Evolutionary conservation across 1,140 invertebrate genomes (phyloP), one percentile per base, ranked within the genome.

Genomic region (Maniola jurtina): DNA sequence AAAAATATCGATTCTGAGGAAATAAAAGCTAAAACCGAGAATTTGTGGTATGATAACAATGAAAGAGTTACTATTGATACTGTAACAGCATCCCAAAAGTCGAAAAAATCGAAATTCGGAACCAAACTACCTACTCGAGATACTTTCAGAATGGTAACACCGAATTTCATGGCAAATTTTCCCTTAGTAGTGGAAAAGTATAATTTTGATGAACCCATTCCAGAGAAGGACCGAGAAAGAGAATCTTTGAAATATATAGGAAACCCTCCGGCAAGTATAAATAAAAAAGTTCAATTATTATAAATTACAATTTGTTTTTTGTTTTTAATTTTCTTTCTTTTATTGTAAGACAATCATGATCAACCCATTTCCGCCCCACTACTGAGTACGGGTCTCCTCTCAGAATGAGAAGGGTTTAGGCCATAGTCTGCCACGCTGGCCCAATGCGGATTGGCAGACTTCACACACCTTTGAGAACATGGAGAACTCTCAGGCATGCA

Each of bases 191-290:
- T 75, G 5, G 83, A 89, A 48, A 79, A 71, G 59, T 89, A 86
- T 38, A 73, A 86, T 58, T 85, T 87, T 34, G 60, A 83, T 47
- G 86, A 89, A 58, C 85, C 85, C 0, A 38, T 89, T 8, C 86
- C 86, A 54, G 85, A 85, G 48, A 72, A 61, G 10, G 86, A 89
- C 56, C 76, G 81, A 52, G 70, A 78, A 60, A 69, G 73, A 9
- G 81, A 87, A 40, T 64, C 72, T 48, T 33, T 84, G 8, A 77
- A 74, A 64, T 67, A 73, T 25, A 66, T 79, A 8, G 69, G 63
- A 2, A 78, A 76, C 63, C 81, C 76, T 25, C 75, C 77, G 0
- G 74, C 80, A 8, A 75, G 67, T 6, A 76, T 84, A 33, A 84
- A 84, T 66, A 73, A 72, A 25, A 81, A 77, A 72, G 42, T 79